Conservation (phyloP, 2,888 invertebrate species). For the Coenonympha arcania region DNA sequence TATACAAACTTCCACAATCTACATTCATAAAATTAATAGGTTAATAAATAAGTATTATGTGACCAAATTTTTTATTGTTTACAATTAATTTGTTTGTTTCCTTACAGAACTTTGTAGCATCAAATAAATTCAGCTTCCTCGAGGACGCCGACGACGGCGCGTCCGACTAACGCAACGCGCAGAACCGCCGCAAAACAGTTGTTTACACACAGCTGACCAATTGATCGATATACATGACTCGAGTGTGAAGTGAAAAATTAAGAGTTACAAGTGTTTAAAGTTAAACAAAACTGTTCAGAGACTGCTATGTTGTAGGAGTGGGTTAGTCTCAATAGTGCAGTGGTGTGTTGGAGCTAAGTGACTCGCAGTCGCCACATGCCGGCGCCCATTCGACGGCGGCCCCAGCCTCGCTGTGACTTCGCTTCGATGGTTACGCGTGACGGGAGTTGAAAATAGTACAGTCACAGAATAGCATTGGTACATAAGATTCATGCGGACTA, state of each 20-base stretch:
- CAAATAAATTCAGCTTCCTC: slow-evolving; percentile 84
- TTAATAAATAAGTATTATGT: no score
- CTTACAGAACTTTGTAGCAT: slow-evolving; percentile 81
- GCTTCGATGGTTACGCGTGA: background rate
- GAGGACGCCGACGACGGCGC: slow-evolving; percentile 77
- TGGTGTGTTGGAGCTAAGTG: slow-evolving; percentile 52
- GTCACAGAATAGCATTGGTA: background rate
- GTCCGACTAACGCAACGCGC: slow-evolving; percentile 51
- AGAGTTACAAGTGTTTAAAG: slow-evolving; percentile 59
- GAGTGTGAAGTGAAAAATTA: slow-evolving; percentile 71
- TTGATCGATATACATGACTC: slow-evolving; percentile 39
- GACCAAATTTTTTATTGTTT: no score
- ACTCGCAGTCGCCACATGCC: slow-evolving; percentile 43
- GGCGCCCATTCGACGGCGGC: slow-evolving; percentile 55
- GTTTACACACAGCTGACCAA: slow-evolving; percentile 31
- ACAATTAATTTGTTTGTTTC: slow-evolving; percentile 24
- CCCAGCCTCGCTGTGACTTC: slow-evolving; percentile 51
- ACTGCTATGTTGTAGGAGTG: slow-evolving; percentile 61
- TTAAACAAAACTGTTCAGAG: slow-evolving; percentile 50
- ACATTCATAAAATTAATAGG: no score
- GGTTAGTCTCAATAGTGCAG: slow-evolving; percentile 51
- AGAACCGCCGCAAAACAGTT: slow-evolving; percentile 44
- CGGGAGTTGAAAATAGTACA: no score
- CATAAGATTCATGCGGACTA: background rate
- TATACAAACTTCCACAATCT: no score